A percentile compares a stretch with the other conserved stretches of the same genome.
Evolutionary conservation across 2,113 vertebrate species (phyloP).

Genomic region (Bettongia penicillata): DNA sequence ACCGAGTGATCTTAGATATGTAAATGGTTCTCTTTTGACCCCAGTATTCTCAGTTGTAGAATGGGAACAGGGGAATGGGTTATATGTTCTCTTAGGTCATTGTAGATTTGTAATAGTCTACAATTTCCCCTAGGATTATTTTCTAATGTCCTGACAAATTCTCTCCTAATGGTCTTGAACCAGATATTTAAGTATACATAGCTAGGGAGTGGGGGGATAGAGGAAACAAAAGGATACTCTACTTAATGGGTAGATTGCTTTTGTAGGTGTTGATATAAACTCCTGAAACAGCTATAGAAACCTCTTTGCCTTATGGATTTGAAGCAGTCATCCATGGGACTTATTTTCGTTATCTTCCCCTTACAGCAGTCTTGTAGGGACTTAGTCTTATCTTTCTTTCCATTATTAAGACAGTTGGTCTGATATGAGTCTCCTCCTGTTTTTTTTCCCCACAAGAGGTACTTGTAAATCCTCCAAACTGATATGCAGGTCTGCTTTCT

Average conservation of each 20-base stretch:
- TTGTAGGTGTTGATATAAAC: background rate
- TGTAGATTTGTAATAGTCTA: background rate
- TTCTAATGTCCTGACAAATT: background rate
- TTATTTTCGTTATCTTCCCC: background rate
- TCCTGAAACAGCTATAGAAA: background rate
- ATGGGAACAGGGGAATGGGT: background rate
- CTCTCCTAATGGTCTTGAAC: background rate
- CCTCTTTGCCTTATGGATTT: background rate
- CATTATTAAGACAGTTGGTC: background rate
- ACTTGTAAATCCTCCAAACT: background rate
- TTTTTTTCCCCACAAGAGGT: background rate
- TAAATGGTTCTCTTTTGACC: background rate
- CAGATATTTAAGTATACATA: background rate
- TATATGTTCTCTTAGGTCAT: background rate
- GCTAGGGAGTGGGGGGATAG: background rate
- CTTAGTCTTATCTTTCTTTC: background rate
- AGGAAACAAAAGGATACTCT: background rate
- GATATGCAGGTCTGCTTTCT: background rate
- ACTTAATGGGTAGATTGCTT: background rate
- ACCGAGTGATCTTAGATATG: background rate
- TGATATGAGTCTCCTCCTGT: background rate
- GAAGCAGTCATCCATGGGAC: background rate
- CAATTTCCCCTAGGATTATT: background rate
- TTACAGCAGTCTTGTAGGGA: background rate
- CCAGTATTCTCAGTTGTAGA: background rate